These are phyloP conservation scores for Natrix natrix DNA, from an alignment of 2,797 vertebrate species.

Conservation along the genomic window DNA sequence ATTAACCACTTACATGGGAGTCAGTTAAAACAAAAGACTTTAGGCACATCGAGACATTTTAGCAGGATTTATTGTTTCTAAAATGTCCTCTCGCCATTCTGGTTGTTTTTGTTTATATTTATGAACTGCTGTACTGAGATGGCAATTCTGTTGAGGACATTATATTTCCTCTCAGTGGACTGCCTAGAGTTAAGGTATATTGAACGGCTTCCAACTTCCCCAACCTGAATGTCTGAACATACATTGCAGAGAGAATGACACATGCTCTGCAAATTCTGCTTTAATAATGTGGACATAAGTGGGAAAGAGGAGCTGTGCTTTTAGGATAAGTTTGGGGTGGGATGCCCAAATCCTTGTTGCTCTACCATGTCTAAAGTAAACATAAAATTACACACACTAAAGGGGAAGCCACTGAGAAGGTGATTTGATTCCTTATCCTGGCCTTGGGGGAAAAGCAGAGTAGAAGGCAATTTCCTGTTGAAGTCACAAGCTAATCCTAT, in stretches of 20 bases:
- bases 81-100: not conserved
- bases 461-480: not conserved
- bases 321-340: not conserved
- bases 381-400: too few species aligned
- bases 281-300: too few species aligned
- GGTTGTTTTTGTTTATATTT: not conserved
- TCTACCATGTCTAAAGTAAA: too few species aligned
- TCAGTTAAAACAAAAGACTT: conserved; percentile 13
- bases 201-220: not conserved
- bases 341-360: not conserved
- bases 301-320: too few species aligned
- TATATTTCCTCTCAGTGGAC: not conserved
- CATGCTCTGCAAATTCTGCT: not conserved
- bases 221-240: not conserved
- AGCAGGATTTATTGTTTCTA: not conserved
- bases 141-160: not conserved
- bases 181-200: not conserved
- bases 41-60: not conserved
- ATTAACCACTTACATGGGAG: not conserved
- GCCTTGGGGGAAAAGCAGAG: too few species aligned
- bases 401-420: not conserved
- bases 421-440: not conserved
- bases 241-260: not conserved
- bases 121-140: not conserved
- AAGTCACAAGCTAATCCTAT: not conserved